Base-by-base conservation (phyloP, 2,113 vertebrate species). In the Cynoglossus semilaevis region DNA sequence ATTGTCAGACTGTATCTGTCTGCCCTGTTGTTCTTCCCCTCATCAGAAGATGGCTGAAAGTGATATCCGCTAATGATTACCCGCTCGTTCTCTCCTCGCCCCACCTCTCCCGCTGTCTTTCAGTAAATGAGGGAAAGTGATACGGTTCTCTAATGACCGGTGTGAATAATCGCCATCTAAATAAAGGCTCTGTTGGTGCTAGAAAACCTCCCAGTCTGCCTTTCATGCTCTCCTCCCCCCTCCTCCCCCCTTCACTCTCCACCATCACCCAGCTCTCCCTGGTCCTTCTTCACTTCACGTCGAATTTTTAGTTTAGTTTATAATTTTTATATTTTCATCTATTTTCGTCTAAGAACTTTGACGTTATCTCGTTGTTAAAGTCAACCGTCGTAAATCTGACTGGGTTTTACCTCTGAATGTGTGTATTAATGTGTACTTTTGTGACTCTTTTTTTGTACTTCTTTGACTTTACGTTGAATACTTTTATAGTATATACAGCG, bases 71-170 rank as follows among this genome's bases (percentile, higher is more conserved):
- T 92, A 92, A 92, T 90, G 91, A 92, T 91, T 85, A 79, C 71
- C 84, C 82, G 83, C 79, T 80, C 50, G 40, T 64, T 70, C 77
- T 58, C 82, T 62, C 61, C 61, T 19, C 59, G 1, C 47, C 47
- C 47, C 47, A 8, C 47, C 15, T n/a, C 34, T 9, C 9, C 46
- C 40, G 60, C 80, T 77, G 82, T 87, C 85, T 92, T 90, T 91
- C 90, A 91, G 90, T 92, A 92, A 92, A 92, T 91, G 91, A 91
- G 88, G 83, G 81, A 91, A 92, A 91, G 85, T 83, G 91, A 92
- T 91, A 90, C 56, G 85, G 73, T 86, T 82, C 88, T 87, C 86
- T 91, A 91, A 92, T 92, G 89, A 91, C 89, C 88, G 67, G 67
- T 55, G 81, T 90, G 90, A 92, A 91, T 91, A 89, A 92, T 92